Base-by-base conservation (phyloP, 2,113 vertebrate genomes). In the Zootoca vivipara region DNA sequence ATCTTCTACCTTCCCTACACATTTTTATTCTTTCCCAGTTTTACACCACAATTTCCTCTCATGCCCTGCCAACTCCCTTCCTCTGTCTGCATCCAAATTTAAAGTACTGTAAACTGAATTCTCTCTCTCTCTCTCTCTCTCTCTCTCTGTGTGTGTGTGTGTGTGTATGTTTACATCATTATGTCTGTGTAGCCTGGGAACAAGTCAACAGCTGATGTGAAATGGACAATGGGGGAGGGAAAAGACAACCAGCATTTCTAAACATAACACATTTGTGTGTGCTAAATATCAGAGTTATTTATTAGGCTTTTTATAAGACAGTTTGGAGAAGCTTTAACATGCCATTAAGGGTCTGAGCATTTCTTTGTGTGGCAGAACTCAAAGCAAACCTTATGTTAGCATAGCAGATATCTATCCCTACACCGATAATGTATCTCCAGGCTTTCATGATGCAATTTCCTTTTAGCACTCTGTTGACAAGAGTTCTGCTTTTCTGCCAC, bases 11-110 rank as follows among this genome's bases (percentile, higher is more conserved):
- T 52, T 88, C 42, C 28, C 62, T 83, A 67, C 35, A 75, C 22
- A 52, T 67, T 82, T 62, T 82, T n/a, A 87, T 87, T 75, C 69
- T 83, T 83, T 77, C 52, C 70, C 62, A 75, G 70, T 74, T 88
- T 82, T 75, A 88, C 22, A 75, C 16, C 12, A 75, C 64, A 72
- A 69, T 64, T 88, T 88, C 80, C 62, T 82, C 79, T 83, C 80
- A 88, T 88, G 30, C 38, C 22, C 64, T 75, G 70, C 58, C 80
- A 88, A 83, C 72, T 88, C 70, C 30, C 80, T 83, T 83, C 70
- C 58, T 52, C 46, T 83, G 87, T 73, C 56, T 75, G 38, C 12
- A 82, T 65, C 38, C 67, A 38, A 82, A 42, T 83, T 42, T 77
- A 87, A 79, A 83, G 40, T 38, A 52, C 46, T 52, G 46, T 52